A percentile compares a stretch with the other conserved stretches of the same genome.
Evolutionary conservation across 2,888 invertebrate genomes (phyloP).

Genomic region (Adelphocoris suturalis): DNA sequence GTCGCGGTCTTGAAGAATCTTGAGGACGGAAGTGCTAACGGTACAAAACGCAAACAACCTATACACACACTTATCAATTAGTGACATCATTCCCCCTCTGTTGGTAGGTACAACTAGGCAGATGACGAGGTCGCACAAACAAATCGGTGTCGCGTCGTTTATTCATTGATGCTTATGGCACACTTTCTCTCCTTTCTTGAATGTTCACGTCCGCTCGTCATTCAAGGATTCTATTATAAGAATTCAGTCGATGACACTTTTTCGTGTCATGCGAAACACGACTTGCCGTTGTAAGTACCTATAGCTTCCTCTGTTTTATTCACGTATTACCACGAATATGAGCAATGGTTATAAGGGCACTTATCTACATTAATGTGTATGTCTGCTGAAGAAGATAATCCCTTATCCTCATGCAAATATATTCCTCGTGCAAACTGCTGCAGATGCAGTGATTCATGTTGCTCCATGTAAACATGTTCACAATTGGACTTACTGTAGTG

Average conservation of each 20-base stretch:
- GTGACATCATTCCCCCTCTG: background rate
- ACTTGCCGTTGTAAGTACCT: background rate
- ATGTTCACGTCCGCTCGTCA: background rate
- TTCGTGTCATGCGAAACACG: background rate
- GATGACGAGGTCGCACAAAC: background rate
- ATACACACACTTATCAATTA: slow-evolving; percentile 34
- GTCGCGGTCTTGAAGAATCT: slow-evolving; percentile 14
- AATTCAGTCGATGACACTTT: background rate
- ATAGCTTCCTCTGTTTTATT: too few relatives aligned
- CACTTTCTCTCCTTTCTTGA: background rate
- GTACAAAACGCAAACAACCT: slow-evolving; percentile 14
- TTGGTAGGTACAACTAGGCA: background rate
- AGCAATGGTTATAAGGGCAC: too few relatives aligned
- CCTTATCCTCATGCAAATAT: too few relatives aligned
- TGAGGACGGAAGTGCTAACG: slow-evolving; percentile 36
- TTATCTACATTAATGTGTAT: too few relatives aligned
- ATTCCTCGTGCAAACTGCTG: too few relatives aligned
- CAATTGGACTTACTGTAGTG: too few relatives aligned
- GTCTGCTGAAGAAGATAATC: too few relatives aligned
- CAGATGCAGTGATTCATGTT: too few relatives aligned
- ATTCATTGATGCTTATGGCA: slow-evolving; percentile 6
- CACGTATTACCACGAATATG: too few relatives aligned
- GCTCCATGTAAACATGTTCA: too few relatives aligned
- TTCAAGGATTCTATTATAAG: background rate
- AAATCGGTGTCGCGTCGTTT: background rate